These are phyloP conservation scores for Akabosia matsudoensis DNA, from an alignment of 1,140 invertebrate genomes.

Conservation along the genomic window DNA sequence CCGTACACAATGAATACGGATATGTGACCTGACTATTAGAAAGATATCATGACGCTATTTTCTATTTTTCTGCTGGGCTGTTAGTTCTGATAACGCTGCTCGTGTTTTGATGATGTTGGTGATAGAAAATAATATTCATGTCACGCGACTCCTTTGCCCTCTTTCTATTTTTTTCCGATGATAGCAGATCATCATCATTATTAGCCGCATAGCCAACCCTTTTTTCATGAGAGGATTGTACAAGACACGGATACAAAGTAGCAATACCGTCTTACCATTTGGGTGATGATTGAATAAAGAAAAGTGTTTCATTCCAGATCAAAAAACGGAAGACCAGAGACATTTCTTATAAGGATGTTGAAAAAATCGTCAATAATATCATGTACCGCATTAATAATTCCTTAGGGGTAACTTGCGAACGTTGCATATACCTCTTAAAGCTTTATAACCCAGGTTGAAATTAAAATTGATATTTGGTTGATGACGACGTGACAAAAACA, in stretches of 20 bases:
- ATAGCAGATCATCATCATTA: neutral
- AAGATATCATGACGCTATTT: neutral
- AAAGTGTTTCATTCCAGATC: neutral
- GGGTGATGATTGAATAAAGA: neutral
- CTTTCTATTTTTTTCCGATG: neutral
- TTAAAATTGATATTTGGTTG: too few species aligned
- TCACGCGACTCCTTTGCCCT: slow-evolving; percentile 10
- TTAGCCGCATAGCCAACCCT: neutral
- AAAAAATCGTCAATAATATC: too few species aligned
- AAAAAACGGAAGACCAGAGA: neutral
- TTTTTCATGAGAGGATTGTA: neutral
- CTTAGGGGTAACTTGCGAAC: neutral
- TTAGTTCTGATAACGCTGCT: neutral
- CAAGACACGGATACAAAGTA: neutral
- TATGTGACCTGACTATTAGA: neutral
- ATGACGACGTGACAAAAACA: slow-evolving; percentile 17
- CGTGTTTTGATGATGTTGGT: neutral
- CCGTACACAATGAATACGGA: neutral
- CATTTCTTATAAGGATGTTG: too few species aligned
- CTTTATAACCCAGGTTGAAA: too few species aligned
- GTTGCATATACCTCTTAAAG: neutral
- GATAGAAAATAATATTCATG: slow-evolving; percentile 13
- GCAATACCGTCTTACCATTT: neutral
- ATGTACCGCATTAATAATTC: neutral
- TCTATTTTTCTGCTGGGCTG: neutral